Evolutionary conservation across 2,797 vertebrate genomes (phyloP).

Genomic region (Epinephelus malabaricus): DNA sequence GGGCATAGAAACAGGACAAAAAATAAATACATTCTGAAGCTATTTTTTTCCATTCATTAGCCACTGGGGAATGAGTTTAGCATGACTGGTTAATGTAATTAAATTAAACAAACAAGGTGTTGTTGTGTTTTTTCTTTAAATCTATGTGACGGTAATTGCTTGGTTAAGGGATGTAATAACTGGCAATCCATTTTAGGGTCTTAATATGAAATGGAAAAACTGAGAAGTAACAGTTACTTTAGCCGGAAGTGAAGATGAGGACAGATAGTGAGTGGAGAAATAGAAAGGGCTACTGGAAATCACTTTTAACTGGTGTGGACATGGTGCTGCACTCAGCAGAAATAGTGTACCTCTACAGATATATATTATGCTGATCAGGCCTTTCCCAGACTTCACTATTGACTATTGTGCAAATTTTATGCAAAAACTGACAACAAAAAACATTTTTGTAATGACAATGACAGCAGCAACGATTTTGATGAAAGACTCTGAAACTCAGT

Average conservation of each 20-base stretch:
- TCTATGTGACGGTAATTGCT: slow-evolving; percentile 17
- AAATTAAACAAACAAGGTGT: slow-evolving; percentile 46
- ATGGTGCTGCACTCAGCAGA: slow-evolving; percentile 68
- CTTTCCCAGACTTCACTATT: slow-evolving; percentile 35
- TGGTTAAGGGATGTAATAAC: slow-evolving; percentile 28
- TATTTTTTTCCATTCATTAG: slow-evolving; percentile 48
- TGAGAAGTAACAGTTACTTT: slow-evolving; percentile 33
- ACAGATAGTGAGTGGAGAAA: slow-evolving; percentile 26
- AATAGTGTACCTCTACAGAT: slow-evolving; percentile 41
- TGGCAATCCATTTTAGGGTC: slow-evolving; percentile 26
- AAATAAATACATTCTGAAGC: slow-evolving; percentile 24
- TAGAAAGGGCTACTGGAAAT: slow-evolving; percentile 44
- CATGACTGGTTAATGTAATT: slow-evolving; percentile 55
- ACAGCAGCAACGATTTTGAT: slow-evolving; percentile 31
- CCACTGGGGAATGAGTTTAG: slow-evolving; percentile 40
- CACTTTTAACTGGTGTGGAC: slow-evolving; percentile 62
- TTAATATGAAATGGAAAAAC: slow-evolving; percentile 19
- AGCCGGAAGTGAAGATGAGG: slow-evolving; percentile 15
- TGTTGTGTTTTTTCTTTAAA: slow-evolving; percentile 13
- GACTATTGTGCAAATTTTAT: slow-evolving; percentile 39
- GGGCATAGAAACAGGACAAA: slow-evolving; percentile 19
- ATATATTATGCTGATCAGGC: slow-evolving; percentile 59
- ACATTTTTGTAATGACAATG: slow-evolving; percentile 12
- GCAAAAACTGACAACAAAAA: slow-evolving; percentile 44
- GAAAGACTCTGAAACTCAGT: slow-evolving; percentile 15